Percentiles rank a stretch among this genome's conserved stretches.
These are phyloP conservation scores for Eufriesea mexicana DNA, from an alignment of 1,140 invertebrate species.

Conservation along the genomic window DNA sequence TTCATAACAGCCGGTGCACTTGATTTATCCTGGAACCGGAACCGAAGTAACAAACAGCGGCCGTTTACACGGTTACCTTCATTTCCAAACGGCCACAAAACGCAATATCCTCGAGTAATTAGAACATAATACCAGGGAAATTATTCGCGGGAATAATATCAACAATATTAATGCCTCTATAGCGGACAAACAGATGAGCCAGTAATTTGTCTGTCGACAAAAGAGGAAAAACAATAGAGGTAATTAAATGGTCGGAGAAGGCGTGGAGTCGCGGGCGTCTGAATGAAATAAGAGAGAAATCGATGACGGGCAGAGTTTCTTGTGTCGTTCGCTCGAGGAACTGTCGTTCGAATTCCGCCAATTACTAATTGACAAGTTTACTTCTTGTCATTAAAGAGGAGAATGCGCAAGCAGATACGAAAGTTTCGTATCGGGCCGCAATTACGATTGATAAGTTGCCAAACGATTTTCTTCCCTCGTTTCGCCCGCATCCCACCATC, in stretches of 20 bases:
- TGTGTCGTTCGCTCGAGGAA: neutral
- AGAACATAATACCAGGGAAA: too few relatives aligned
- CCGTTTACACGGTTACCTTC: too few relatives aligned
- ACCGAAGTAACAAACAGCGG: too few relatives aligned
- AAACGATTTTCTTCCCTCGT: conserved; percentile 32
- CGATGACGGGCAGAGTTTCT: conserved; percentile 46
- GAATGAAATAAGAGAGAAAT: conserved; percentile 68
- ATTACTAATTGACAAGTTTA: conserved; percentile 79
- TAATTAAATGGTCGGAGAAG: conserved; percentile 9
- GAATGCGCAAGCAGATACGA: conserved; percentile 52
- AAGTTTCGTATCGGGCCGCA: conserved; percentile 72
- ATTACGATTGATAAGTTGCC: conserved; percentile 76
- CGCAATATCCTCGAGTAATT: too few relatives aligned
- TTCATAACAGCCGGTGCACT: too few relatives aligned
- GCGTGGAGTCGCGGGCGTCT: neutral
- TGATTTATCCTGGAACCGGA: too few relatives aligned
- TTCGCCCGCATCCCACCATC: too few relatives aligned
- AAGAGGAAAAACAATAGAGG: conserved; percentile 13
- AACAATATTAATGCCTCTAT: neutral
- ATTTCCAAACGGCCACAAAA: too few relatives aligned
- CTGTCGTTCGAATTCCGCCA: conserved; percentile 54
- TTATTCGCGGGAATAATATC: neutral
- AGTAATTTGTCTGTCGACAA: neutral
- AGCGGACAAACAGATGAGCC: neutral
- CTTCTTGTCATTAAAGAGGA: conserved; percentile 55